These are phyloP conservation scores for Myrmecophaga tridactyla DNA, from an alignment of 2,113 vertebrate species.

Conservation along the genomic window DNA sequence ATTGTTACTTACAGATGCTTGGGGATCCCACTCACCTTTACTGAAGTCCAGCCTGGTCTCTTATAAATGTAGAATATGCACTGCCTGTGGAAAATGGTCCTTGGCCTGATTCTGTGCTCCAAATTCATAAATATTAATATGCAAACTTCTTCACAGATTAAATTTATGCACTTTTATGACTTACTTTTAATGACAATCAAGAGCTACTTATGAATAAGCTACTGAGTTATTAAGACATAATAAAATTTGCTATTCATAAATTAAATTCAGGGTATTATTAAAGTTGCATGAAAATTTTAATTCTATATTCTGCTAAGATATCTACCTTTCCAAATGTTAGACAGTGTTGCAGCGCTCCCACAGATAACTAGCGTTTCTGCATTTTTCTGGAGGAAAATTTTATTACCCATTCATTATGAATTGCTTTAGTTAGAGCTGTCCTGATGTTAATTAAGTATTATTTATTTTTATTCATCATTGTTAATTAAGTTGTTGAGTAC, in stretches of 20 bases:
- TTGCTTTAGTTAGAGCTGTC: background rate
- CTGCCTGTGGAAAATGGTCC: background rate
- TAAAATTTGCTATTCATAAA: slow-evolving; percentile 1
- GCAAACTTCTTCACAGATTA: background rate
- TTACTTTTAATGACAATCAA: slow-evolving; percentile 10
- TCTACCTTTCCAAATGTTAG: background rate
- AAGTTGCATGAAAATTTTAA: slow-evolving; percentile 9
- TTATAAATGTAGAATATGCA: background rate
- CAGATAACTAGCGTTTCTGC: background rate
- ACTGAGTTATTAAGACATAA: slow-evolving; percentile 21
- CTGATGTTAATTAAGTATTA: background rate
- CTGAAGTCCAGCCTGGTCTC: background rate
- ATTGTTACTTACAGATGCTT: background rate
- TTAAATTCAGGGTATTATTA: slow-evolving; percentile 3
- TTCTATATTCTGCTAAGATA: background rate
- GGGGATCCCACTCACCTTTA: background rate
- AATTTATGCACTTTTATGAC: background rate
- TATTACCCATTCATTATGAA: background rate
- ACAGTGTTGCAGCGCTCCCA: background rate
- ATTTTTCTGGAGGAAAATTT: background rate
- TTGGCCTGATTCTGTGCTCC: background rate
- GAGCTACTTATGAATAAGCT: background rate
- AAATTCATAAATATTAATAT: background rate
- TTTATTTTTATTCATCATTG: background rate
- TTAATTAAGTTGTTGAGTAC: background rate